A percentile compares a stretch with the other conserved stretches of the same genome.
Evolutionary conservation across 2,113 vertebrate species (phyloP).

Genomic region (Pithys albifrons): DNA sequence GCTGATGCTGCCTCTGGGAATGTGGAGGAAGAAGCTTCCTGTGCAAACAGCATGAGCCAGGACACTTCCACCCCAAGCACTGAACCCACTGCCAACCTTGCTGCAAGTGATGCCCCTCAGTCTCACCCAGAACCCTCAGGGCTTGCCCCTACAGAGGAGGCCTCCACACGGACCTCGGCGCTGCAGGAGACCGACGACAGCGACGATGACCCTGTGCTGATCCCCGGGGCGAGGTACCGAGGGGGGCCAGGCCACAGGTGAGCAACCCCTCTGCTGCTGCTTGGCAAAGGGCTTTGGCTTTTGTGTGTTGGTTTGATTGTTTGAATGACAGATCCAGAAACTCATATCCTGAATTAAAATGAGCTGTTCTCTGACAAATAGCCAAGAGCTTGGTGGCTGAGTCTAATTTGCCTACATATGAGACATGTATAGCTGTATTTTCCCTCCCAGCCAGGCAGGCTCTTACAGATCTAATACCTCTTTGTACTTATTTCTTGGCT

Average conservation of each 20-base stretch:
- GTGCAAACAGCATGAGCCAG: not conserved
- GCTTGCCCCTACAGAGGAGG: conserved; percentile 61
- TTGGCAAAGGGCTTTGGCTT: not conserved
- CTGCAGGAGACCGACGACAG: conserved; percentile 94
- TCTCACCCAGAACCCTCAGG: conserved; percentile 52
- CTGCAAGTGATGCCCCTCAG: conserved; percentile 28
- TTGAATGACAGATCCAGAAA: not conserved
- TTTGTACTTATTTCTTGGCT: not conserved
- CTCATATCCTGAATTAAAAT: not conserved
- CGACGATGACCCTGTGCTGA: conserved; percentile 93
- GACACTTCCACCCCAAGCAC: conserved; percentile 8
- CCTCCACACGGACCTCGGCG: conserved; percentile 68
- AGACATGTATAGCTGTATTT: not conserved
- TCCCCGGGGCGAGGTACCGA: conserved; percentile 88
- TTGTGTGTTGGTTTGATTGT: not conserved
- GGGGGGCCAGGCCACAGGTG: conserved; percentile 92
- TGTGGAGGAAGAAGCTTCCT: conserved; percentile 50
- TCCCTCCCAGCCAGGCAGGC: not conserved
- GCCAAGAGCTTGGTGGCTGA: not conserved
- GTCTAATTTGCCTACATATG: not conserved
- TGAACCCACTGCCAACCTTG: not conserved
- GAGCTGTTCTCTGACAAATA: not conserved
- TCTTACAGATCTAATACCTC: not conserved
- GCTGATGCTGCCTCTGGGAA: not conserved
- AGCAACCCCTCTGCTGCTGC: not conserved